Conservation (phyloP, 2,797 vertebrate genomes). For the Argentina silus region DNA sequence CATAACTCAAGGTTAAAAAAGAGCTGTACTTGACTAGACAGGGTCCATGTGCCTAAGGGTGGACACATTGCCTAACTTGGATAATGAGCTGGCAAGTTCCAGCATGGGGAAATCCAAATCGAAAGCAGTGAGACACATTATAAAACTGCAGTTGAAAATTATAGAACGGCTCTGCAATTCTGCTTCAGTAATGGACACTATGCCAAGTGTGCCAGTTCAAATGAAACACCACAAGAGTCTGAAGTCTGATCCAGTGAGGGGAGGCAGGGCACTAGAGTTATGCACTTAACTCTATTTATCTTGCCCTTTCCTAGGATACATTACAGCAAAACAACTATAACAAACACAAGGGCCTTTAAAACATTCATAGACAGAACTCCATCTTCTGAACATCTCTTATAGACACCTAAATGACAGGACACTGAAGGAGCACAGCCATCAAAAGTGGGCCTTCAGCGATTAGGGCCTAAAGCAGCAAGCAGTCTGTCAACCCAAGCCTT, state of each 20-base stretch:
- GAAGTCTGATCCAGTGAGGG: background rate
- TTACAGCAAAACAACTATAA: conserved; percentile 9
- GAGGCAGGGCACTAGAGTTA: background rate
- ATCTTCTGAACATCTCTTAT: conserved; percentile 12
- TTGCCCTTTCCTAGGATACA: conserved; percentile 47
- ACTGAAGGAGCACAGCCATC: conserved; percentile 38
- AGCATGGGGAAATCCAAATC: background rate
- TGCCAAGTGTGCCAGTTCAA: background rate
- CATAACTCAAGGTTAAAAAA: too few relatives aligned
- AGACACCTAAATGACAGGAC: conserved; percentile 43
- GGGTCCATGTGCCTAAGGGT: background rate
- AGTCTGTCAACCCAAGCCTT: conserved; percentile 12
- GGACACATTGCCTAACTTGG: background rate
- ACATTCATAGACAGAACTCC: background rate
- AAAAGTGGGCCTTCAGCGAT: conserved; percentile 5
- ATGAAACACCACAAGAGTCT: conserved; percentile 26
- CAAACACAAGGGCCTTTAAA: conserved; percentile 4
- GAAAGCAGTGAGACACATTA: background rate
- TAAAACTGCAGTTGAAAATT: too few relatives aligned
- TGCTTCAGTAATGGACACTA: too few relatives aligned
- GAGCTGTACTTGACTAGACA: background rate
- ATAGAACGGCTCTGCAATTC: too few relatives aligned
- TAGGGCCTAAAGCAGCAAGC: background rate
- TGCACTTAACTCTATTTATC: conserved; percentile 14
- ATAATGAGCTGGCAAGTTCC: background rate